Conservation (phyloP, 2,113 vertebrate species). For the Lophotis ruficrista region DNA sequence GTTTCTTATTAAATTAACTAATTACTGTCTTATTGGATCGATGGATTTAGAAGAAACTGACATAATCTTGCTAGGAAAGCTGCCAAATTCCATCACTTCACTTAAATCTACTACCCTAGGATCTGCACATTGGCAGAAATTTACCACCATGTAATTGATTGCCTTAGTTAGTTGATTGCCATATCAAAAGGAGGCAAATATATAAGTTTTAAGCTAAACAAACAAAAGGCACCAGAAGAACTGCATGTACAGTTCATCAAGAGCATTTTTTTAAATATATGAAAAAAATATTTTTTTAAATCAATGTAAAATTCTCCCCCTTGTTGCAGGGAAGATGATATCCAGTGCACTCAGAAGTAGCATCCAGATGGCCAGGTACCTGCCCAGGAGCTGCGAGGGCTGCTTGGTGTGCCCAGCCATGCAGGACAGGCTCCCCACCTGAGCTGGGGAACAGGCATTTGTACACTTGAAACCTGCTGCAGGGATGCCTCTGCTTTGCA, state of each 20-base stretch:
- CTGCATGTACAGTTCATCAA: neutral
- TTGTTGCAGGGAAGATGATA: neutral
- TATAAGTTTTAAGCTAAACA: neutral
- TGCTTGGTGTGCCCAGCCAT: neutral
- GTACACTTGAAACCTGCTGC: neutral
- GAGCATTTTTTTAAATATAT: fast-evolving
- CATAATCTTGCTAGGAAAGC: neutral
- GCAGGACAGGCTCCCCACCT: too few relatives aligned
- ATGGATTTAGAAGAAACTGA: constrained; percentile 20
- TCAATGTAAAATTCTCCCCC: neutral
- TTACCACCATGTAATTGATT: constrained; percentile 23
- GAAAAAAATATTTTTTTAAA: neutral
- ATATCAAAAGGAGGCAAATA: neutral
- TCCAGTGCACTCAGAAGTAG: neutral
- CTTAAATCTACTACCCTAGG: neutral
- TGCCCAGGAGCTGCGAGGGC: neutral
- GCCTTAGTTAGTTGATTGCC: neutral
- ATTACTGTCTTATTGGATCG: constrained; percentile 22
- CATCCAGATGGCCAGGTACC: fast-evolving
- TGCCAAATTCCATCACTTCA: constrained; percentile 15
- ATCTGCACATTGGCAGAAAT: neutral
- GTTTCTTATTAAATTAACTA: constrained; percentile 64
- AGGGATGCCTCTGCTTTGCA: neutral
- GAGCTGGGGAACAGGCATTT: neutral
- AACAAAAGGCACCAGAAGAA: neutral